phyloP scores from a whole-genome alignment of 2,113 vertebrate species.

The Struthidea cinerea region DNA sequence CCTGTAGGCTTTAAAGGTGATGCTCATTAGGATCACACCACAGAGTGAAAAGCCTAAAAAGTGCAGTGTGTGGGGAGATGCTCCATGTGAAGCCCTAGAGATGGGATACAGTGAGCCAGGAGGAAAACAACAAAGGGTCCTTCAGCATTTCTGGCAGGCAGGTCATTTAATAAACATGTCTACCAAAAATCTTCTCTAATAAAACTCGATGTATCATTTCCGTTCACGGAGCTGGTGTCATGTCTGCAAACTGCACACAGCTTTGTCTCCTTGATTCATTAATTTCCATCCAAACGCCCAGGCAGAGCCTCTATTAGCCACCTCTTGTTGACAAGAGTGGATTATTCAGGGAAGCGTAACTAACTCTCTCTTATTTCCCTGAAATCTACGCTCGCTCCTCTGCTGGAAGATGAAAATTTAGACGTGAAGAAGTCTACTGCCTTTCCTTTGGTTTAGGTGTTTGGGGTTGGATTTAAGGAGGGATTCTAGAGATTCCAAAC shows the following conservation, averaged over 20 bases:
- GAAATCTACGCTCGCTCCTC: neutral
- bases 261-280: slow-evolving; percentile 22
- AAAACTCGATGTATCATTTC: slow-evolving; percentile 5
- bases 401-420: neutral
- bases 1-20: neutral
- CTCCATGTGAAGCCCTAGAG: neutral
- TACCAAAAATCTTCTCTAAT: neutral
- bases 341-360: slow-evolving; percentile 34
- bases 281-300: slow-evolving; percentile 38
- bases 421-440: neutral
- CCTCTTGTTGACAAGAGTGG: slow-evolving; percentile 29
- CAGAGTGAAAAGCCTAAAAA: neutral
- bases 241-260: neutral
- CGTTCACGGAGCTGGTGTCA: neutral
- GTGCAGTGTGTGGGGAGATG: neutral
- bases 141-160: neutral
- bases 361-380: slow-evolving; percentile 27
- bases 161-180: neutral
- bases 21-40: neutral
- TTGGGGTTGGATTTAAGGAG: neutral
- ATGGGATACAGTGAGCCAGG: neutral
- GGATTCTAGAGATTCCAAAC: neutral
- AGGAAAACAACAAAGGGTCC: neutral
- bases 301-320: slow-evolving; percentile 14
- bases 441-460: neutral